phyloP scores from a whole-genome alignment of 2,113 vertebrate species.

The Phalacrocorax pelagicus region DNA sequence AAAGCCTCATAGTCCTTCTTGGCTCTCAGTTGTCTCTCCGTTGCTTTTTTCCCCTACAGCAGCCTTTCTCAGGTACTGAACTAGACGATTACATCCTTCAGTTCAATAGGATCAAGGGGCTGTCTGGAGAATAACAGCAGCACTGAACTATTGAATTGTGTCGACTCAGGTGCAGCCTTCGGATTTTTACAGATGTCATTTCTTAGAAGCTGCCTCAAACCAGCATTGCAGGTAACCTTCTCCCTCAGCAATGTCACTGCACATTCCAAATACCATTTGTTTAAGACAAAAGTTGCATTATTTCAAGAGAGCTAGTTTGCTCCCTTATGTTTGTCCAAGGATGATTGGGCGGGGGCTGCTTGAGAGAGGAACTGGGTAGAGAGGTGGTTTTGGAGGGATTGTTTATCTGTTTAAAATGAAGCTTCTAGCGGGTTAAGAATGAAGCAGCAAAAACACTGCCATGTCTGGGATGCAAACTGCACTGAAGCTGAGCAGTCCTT shows the following conservation, averaged over 20 bases:
- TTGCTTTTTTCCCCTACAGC: not conserved
- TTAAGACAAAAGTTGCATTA: not conserved
- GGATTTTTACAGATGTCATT: not conserved
- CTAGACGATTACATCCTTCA: not conserved
- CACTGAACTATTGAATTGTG: rapidly evolving
- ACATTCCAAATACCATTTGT: not conserved
- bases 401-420: not conserved
- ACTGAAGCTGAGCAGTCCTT: not conserved
- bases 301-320: not conserved
- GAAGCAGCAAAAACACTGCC: not conserved
- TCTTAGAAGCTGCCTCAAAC: not conserved
- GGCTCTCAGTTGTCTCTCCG: not conserved
- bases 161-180: not conserved
- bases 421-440: not conserved
- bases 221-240: not conserved
- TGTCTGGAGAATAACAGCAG: not conserved
- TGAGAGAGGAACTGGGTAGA: not conserved
- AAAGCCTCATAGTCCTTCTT: not conserved
- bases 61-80: not conserved
- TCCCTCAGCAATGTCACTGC: not conserved
- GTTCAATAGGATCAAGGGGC: not conserved
- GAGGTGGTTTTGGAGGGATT: not conserved
- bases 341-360: not conserved
- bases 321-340: not conserved
- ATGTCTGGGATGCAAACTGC: not conserved